Conservation (phyloP, 2,888 invertebrate species). For the Poecilus cupreus region DNA sequence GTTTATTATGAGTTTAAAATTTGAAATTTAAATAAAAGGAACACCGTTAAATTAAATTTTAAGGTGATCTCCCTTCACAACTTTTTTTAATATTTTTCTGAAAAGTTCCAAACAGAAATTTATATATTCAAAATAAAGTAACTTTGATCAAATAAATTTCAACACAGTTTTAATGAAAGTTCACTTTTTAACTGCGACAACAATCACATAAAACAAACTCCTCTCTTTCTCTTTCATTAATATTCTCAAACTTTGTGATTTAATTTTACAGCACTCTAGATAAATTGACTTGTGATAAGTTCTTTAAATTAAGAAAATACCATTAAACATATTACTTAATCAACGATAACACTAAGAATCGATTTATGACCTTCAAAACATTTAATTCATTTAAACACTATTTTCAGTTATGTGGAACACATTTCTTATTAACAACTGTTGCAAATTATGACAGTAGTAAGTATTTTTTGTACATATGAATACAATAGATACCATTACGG, state of each 20-base stretch:
- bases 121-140: conserved; percentile 45
- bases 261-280: conserved; percentile 17
- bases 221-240: conserved; percentile 37
- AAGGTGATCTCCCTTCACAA: not conserved
- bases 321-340: no score
- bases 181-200: conserved; percentile 40
- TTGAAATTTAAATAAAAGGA: conserved; percentile 27
- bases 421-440: no score
- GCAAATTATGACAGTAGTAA: no score
- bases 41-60: not conserved
- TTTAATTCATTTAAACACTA: not conserved
- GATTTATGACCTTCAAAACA: not conserved
- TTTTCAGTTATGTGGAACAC: no score
- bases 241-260: conserved; percentile 35
- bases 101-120: conserved; percentile 34
- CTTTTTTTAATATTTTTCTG: conserved; percentile 25
- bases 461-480: no score
- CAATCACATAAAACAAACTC: conserved; percentile 22
- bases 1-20: not conserved
- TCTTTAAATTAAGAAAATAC: conserved; percentile 22
- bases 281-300: conserved; percentile 27
- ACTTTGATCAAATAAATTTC: conserved; percentile 41
- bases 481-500: no score
- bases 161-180: conserved; percentile 43
- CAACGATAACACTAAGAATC: no score